These are phyloP conservation scores for Lasioglossum leucozonium DNA, from an alignment of 2,888 invertebrate species.

Conservation along the genomic window DNA sequence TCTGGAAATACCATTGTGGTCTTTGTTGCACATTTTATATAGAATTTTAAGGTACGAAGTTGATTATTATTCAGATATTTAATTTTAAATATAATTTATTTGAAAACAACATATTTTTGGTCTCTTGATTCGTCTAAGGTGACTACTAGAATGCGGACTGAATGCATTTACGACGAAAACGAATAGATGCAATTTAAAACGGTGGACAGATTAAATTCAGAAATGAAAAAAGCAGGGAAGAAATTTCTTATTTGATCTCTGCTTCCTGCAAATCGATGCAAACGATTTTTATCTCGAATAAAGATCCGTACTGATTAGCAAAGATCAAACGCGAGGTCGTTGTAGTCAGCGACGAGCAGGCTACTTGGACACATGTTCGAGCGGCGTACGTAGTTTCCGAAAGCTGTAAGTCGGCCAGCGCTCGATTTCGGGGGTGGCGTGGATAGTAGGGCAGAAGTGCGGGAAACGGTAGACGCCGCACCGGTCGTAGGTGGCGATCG, in stretches of 20 bases:
- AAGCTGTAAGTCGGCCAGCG: background rate
- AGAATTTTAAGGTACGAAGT: background rate
- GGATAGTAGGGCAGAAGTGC: conserved; percentile 72
- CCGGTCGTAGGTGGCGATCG: conserved; percentile 59
- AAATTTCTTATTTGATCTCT: background rate
- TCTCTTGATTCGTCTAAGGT: too few species aligned
- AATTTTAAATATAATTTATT: too few species aligned
- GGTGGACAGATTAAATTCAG: too few species aligned
- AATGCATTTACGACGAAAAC: too few species aligned
- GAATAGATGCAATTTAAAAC: too few species aligned
- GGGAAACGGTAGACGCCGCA: conserved; percentile 25
- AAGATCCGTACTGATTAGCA: background rate
- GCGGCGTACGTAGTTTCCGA: conserved; percentile 1
- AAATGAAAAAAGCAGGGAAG: background rate
- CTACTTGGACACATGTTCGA: background rate
- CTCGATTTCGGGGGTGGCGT: conserved; percentile 57
- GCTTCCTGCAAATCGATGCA: background rate
- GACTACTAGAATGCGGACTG: too few species aligned
- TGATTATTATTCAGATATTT: background rate
- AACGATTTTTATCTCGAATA: background rate
- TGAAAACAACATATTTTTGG: too few species aligned
- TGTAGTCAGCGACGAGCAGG: background rate
- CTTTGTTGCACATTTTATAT: background rate
- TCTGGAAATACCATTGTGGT: background rate
- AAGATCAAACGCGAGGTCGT: background rate